These are phyloP conservation scores for Platorchestia sp. DNA, from an alignment of 1,140 invertebrate species.

Conservation along the genomic window DNA sequence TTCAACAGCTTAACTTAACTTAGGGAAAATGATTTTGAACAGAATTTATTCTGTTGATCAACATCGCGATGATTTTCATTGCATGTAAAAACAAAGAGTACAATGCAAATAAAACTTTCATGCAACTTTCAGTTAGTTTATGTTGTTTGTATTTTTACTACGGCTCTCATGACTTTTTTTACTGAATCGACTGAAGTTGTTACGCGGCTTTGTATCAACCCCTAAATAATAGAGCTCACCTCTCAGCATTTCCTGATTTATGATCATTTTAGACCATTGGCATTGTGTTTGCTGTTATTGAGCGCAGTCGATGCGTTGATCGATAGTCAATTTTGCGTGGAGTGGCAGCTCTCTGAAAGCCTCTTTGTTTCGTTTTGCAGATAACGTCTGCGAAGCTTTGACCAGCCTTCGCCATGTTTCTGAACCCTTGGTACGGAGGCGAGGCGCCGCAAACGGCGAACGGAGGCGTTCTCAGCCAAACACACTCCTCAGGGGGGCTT, in stretches of 20 bases:
- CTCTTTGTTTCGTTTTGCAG: neutral
- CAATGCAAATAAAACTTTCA: too few relatives aligned
- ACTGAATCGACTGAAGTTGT: neutral
- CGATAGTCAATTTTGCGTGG: neutral
- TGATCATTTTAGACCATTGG: neutral
- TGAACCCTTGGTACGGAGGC: constrained; percentile 48
- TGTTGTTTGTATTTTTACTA: too few relatives aligned
- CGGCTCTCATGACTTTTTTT: too few relatives aligned
- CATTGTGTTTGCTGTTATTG: neutral
- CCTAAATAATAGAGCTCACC: neutral
- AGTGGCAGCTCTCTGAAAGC: neutral
- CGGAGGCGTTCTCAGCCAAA: constrained; percentile 46
- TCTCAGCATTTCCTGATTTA: neutral
- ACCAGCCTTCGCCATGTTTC: neutral
- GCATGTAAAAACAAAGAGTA: too few relatives aligned
- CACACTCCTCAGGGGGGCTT: neutral
- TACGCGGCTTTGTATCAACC: neutral
- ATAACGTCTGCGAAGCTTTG: neutral
- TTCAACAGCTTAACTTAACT: too few relatives aligned
- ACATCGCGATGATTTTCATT: too few relatives aligned
- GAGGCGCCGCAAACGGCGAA: constrained; percentile 15
- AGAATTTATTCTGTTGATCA: too few relatives aligned
- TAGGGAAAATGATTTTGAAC: too few relatives aligned
- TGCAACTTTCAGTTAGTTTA: too few relatives aligned
- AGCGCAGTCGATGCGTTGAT: neutral